phyloP scores from a whole-genome alignment of 2,888 invertebrate species.

The Hypercompe scribonia region DNA sequence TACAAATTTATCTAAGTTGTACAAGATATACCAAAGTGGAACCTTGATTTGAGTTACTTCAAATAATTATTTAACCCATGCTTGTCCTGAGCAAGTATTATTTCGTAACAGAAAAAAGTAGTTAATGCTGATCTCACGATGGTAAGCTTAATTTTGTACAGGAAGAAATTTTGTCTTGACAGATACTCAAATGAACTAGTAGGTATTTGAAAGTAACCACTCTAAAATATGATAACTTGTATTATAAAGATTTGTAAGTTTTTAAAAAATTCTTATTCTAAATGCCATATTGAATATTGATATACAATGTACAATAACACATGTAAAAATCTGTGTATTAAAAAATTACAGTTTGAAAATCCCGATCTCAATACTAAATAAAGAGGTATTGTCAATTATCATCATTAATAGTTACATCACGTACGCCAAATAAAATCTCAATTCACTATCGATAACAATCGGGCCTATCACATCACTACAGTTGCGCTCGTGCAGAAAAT shows the following conservation, averaged over 20 bases:
- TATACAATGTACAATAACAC: not conserved
- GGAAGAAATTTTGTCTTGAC: not conserved
- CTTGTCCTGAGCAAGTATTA: too few species aligned
- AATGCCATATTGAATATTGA: not conserved
- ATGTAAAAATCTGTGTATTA: not conserved
- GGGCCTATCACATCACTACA: slow-evolving; percentile 57
- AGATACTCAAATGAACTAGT: not conserved
- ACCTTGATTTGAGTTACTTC: not conserved
- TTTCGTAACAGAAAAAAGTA: too few species aligned
- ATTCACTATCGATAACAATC: slow-evolving; percentile 53
- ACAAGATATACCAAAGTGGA: not conserved
- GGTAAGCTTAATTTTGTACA: not conserved
- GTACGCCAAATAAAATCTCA: slow-evolving; percentile 36
- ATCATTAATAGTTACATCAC: slow-evolving; percentile 27
- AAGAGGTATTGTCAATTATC: not conserved
- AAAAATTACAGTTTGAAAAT: not conserved
- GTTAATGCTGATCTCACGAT: not conserved
- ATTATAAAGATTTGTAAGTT: not conserved
- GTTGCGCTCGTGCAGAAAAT: slow-evolving; percentile 63
- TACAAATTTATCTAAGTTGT: not conserved
- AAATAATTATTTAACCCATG: too few species aligned
- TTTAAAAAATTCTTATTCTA: not conserved
- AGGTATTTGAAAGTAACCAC: not conserved
- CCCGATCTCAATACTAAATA: not conserved
- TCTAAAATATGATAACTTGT: not conserved